Evolutionary conservation across 2,888 invertebrate species (phyloP).

Genomic region (Cartodere bifasciata): DNA sequence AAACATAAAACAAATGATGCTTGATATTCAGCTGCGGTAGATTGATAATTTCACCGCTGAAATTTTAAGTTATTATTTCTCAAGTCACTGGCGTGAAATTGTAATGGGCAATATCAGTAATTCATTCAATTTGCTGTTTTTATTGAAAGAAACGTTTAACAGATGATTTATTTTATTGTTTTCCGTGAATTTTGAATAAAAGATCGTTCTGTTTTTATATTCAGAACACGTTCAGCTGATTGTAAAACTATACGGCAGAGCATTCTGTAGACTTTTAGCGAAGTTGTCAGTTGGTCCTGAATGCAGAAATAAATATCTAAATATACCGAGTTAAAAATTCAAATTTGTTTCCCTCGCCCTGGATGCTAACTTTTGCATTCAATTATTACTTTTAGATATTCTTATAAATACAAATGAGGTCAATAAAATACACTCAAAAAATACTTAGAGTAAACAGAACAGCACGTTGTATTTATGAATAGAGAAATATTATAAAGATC

Average conservation of each 20-base stretch:
- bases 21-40: conserved; percentile 24
- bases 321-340: conserved; percentile 17
- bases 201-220: conserved; percentile 17
- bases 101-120: conserved; percentile 30
- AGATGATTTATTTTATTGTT: conserved; percentile 29
- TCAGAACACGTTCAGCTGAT: conserved; percentile 20
- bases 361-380: no score
- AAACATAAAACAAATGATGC: conserved; percentile 35
- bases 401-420: no score
- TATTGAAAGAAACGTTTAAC: conserved; percentile 26
- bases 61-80: conserved; percentile 28
- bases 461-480: no score
- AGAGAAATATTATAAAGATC: no score
- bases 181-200: conserved; percentile 22
- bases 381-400: no score
- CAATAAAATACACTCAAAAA: no score
- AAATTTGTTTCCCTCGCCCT: no score
- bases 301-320: conserved; percentile 22
- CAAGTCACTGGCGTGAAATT: conserved; percentile 29
- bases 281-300: conserved; percentile 18
- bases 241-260: conserved; percentile 22
- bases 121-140: conserved; percentile 31
- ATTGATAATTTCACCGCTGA: conserved; percentile 26
- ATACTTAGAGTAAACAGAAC: no score
- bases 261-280: conserved; percentile 22